phyloP scores from a whole-genome alignment of 2,888 invertebrate species.

The Diadegma fenestrale region DNA sequence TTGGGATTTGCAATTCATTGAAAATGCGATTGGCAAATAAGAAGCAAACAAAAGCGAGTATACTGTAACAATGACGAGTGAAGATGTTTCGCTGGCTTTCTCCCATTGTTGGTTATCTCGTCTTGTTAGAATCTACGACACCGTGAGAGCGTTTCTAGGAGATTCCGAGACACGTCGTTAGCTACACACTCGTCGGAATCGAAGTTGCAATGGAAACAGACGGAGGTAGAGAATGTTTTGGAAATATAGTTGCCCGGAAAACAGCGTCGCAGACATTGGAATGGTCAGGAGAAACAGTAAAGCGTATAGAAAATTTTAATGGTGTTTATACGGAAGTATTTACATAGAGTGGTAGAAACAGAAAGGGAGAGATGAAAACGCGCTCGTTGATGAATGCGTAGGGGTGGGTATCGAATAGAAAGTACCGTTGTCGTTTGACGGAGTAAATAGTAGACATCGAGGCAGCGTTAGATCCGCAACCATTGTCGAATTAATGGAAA shows the following conservation, averaged over 20 bases:
- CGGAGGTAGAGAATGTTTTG: conserved; percentile 13
- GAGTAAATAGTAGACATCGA: conserved; percentile 62
- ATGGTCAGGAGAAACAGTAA: conserved; percentile 2
- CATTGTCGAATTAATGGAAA: conserved; percentile 84
- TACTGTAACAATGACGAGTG: conserved; percentile 25
- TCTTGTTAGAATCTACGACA: conserved; percentile 23
- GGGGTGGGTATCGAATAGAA: conserved; percentile 22
- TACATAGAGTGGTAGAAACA: background rate
- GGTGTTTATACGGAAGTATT: conserved; percentile 9
- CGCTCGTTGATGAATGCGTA: conserved; percentile 21
- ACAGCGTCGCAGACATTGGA: background rate
- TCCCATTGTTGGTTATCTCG: conserved; percentile 29
- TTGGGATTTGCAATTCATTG: conserved; percentile 52
- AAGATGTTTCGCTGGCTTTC: conserved; percentile 11
- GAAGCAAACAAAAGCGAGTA: conserved; percentile 10
- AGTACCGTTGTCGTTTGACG: conserved; percentile 46
- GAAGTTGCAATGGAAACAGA: conserved; percentile 28
- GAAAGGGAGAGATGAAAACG: background rate
- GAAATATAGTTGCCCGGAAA: conserved; percentile 4
- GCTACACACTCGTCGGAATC: background rate
- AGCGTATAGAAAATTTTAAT: conserved; percentile 23
- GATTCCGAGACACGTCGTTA: background rate
- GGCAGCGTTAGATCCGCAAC: conserved; percentile 62
- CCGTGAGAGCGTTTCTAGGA: background rate
- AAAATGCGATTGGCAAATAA: conserved; percentile 19